Conservation (phyloP, 2,797 vertebrate species). For the Poeciliopsis gracilis region DNA sequence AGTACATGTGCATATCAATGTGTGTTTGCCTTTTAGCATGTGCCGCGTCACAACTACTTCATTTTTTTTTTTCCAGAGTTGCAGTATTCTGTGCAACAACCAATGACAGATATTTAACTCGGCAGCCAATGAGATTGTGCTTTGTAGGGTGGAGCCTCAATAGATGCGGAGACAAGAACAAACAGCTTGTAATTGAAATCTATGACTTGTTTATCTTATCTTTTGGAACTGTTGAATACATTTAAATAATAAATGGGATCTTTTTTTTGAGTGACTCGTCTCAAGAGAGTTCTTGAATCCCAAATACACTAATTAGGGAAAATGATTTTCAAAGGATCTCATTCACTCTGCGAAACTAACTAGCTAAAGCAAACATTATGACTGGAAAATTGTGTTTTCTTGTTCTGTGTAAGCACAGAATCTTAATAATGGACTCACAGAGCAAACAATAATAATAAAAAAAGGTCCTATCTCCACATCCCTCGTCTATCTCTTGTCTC, state of each 20-base stretch:
- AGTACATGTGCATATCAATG: slow-evolving; percentile 50
- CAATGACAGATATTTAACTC: slow-evolving; percentile 74
- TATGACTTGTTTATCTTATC: slow-evolving; percentile 81
- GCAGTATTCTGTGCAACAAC: slow-evolving; percentile 69
- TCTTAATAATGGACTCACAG: slow-evolving; percentile 49
- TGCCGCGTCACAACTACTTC: slow-evolving; percentile 72
- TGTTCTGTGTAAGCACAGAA: slow-evolving; percentile 34
- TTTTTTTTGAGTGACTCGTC: slow-evolving; percentile 76
- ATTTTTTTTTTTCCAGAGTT: slow-evolving; percentile 49
- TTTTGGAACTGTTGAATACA: slow-evolving; percentile 85
- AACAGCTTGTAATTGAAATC: slow-evolving; percentile 80
- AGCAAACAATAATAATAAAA: slow-evolving; percentile 53
- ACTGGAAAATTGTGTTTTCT: slow-evolving; percentile 46
- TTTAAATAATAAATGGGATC: slow-evolving; percentile 87
- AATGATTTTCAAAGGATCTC: slow-evolving; percentile 44
- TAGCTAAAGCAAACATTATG: slow-evolving; percentile 35
- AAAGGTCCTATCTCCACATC: slow-evolving; percentile 43
- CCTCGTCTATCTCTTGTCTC: slow-evolving; percentile 55
- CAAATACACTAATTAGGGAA: slow-evolving; percentile 48
- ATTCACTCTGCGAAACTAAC: slow-evolving; percentile 37
- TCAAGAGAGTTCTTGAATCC: slow-evolving; percentile 67
- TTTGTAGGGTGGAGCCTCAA: slow-evolving; percentile 61
- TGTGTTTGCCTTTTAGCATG: slow-evolving; percentile 75
- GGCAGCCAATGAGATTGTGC: slow-evolving; percentile 79
- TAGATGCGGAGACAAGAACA: slow-evolving; percentile 69